phyloP scores from a whole-genome alignment of 2,113 vertebrate species.

The Thamnaconus septentrionalis region DNA sequence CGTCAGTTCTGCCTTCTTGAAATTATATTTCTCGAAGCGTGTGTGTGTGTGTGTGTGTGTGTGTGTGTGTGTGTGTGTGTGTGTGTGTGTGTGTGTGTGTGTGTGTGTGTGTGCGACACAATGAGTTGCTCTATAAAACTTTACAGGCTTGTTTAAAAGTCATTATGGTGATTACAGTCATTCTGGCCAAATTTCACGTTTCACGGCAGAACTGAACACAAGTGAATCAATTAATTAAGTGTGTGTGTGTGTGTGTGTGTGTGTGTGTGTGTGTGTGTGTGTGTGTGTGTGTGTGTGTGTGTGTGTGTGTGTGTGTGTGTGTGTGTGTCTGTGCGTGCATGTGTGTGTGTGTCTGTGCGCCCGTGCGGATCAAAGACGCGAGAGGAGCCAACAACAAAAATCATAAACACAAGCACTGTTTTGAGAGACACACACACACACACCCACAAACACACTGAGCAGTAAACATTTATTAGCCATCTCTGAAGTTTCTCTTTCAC shows the following conservation, averaged over 20 bases:
- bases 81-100: constrained; percentile 29
- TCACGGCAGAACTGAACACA: constrained; percentile 13
- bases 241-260: constrained; percentile 11
- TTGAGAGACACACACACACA: too few species aligned
- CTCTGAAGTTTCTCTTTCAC: constrained; percentile 66
- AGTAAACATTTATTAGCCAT: constrained; percentile 67
- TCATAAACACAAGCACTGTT: too few species aligned
- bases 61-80: constrained; percentile 14
- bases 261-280: constrained; percentile 24
- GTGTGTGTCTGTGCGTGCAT: too few species aligned
- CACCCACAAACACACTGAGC: background rate
- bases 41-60: too few species aligned
- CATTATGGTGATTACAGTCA: constrained; percentile 43
- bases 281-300: background rate
- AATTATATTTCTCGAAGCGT: too few species aligned
- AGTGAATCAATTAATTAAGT: constrained; percentile 27
- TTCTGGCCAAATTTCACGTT: constrained; percentile 10
- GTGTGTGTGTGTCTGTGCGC: background rate
- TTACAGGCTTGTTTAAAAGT: constrained; percentile 35
- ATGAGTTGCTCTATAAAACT: constrained; percentile 24
- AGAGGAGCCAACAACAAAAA: too few species aligned
- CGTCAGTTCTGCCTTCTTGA: too few species aligned
- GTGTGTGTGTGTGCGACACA: background rate
- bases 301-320: too few species aligned
- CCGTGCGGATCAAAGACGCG: too few species aligned